phyloP scores from a whole-genome alignment of 2,888 invertebrate genomes.

The Mellilla xanthometata region DNA sequence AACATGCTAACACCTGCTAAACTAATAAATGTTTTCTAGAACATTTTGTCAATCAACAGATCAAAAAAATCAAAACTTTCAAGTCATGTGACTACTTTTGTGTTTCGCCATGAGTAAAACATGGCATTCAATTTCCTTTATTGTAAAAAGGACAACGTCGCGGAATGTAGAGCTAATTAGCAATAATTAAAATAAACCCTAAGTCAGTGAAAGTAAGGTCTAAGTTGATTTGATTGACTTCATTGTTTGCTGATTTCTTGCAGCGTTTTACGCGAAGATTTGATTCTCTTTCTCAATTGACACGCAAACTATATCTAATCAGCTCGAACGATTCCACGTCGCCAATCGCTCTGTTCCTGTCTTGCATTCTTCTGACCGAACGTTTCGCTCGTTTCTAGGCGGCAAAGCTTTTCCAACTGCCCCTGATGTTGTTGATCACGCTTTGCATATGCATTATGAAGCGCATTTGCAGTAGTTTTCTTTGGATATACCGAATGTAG shows the following conservation, averaged over 20 bases:
- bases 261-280: neutral
- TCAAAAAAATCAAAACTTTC: too few relatives aligned
- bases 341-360: neutral
- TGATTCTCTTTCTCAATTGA: neutral
- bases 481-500: conserved; percentile 83
- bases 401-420: conserved; percentile 81
- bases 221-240: neutral
- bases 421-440: conserved; percentile 84
- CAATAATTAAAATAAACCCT: neutral
- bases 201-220: neutral
- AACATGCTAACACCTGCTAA: conserved; percentile 61
- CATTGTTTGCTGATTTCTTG: neutral
- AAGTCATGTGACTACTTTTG: conserved; percentile 42
- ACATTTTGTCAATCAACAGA: conserved; percentile 32
- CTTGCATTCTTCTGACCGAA: conserved; percentile 54
- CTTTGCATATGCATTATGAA: conserved; percentile 84
- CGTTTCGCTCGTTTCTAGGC: conserved; percentile 82
- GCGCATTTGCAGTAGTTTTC: conserved; percentile 84
- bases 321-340: conserved; percentile 1
- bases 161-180: neutral
- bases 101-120: conserved; percentile 42
- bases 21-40: conserved; percentile 43
- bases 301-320: neutral
- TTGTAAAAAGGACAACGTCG: conserved; percentile 7
- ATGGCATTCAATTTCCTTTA: conserved; percentile 36